phyloP scores from a whole-genome alignment of 2,113 vertebrate genomes.

The Ranitomeya imitator region DNA sequence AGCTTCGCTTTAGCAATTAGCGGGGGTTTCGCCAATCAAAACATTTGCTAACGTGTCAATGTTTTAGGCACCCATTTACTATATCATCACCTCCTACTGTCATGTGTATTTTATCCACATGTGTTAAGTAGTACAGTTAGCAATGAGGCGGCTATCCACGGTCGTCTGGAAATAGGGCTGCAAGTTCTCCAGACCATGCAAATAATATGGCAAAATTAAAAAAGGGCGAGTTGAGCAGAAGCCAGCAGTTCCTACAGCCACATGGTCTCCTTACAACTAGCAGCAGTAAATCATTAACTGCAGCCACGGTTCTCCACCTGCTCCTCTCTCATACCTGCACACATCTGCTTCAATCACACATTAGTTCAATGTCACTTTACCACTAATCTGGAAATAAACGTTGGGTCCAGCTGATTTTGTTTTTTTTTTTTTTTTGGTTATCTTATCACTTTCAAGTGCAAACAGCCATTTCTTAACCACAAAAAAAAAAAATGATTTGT shows the following conservation, averaged over 20 bases:
- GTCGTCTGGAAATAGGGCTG: no score
- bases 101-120: no score
- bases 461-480: conserved; percentile 64
- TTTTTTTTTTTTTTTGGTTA: conserved; percentile 46
- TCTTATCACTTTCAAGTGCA: conserved; percentile 68
- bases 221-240: background rate
- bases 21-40: no score
- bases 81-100: background rate
- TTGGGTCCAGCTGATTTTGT: background rate
- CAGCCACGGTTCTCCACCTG: conserved; percentile 48
- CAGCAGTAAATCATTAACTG: conserved; percentile 40
- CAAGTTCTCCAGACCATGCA: no score
- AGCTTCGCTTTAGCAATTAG: no score
- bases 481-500: background rate
- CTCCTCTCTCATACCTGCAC: conserved; percentile 52
- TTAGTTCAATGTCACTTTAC: conserved; percentile 61
- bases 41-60: no score
- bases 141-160: no score
- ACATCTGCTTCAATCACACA: conserved; percentile 69
- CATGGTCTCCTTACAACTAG: background rate
- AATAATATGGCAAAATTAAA: no score
- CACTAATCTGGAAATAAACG: conserved; percentile 54
- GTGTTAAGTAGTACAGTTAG: no score
- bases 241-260: background rate
- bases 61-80: no score